Evolutionary conservation across 1,140 invertebrate genomes (phyloP), one percentile per base, ranked within the genome.

Genomic region (Cydia strobilella): DNA sequence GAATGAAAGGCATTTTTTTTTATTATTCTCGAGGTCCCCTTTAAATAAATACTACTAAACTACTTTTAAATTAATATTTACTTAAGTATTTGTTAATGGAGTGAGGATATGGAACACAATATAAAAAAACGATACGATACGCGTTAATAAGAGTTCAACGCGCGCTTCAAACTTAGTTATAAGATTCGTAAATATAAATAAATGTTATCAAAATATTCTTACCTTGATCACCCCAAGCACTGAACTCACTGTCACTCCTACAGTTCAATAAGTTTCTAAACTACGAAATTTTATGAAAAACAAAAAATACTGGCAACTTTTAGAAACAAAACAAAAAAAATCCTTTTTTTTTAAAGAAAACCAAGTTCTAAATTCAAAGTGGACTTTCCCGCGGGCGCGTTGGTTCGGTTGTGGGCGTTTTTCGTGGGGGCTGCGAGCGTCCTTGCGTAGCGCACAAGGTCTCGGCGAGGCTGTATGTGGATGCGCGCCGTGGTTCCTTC

Each of bases 401-500:
- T 85, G 78, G 79, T 82, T 85, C 72, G 79, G 83, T 87, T 90
- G 90, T 92, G 89, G 86, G 84, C 82, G 84, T 86, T 89, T 86
- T 80, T 72, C 82, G 77, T 75, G 81, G 86, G 87, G 89, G 87
- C 84, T 86, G 86, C 82, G 48, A 73, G 78, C 82, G 88, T 90
- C 89, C 90, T 92, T 90, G 89, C 87, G 86, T 81, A 77, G 86
- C 78, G 83, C 79, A 84, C 87, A 92, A 90, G 90, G 89, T 86
- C 88, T 90, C 76, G 77, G 77, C 81, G 83, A 86, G 77, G 83
- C 86, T 86, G 83, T 90, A 81, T 91, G 83, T 87, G 88, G 87
- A 84, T 80, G 83, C 84, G 84, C 85, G 84, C 73, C 82, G 79
- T 75, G 74, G 79, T 79, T 88, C 86, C 85, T 86, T 79, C 83